These are phyloP conservation scores for Eremobia ochroleuca DNA, from an alignment of 2,888 invertebrate genomes.

Conservation along the genomic window DNA sequence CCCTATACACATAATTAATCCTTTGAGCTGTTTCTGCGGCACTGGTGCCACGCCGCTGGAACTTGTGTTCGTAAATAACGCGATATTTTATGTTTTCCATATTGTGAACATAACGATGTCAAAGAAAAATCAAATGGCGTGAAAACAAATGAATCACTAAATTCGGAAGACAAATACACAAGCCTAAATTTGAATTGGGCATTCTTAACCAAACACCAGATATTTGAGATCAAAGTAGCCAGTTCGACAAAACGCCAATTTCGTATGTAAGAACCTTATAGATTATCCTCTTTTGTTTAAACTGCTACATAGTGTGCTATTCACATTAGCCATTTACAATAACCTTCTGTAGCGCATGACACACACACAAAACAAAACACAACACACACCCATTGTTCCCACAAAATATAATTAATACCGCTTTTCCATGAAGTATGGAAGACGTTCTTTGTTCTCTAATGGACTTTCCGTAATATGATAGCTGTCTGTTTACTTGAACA, in stretches of 20 bases:
- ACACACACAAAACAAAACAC: slow-evolving; percentile 12
- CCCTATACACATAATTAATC: neutral
- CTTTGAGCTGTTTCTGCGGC: neutral
- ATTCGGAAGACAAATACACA: neutral
- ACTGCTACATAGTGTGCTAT: neutral
- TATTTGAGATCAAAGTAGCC: too few relatives aligned
- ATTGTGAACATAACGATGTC: neutral
- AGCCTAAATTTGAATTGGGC: neutral
- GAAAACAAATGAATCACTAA: neutral
- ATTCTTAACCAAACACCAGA: too few relatives aligned
- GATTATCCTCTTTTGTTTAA: neutral
- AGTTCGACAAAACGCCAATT: too few relatives aligned
- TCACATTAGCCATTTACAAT: neutral
- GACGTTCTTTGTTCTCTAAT: slow-evolving; percentile 68
- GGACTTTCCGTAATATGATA: slow-evolving; percentile 70
- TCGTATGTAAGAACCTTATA: neutral
- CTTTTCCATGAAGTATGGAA: slow-evolving; percentile 49
- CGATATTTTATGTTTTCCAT: neutral
- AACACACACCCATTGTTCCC: slow-evolving; percentile 31
- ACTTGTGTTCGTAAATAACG: neutral
- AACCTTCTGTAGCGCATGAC: neutral
- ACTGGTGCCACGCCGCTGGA: neutral
- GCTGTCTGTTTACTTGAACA: slow-evolving; percentile 60
- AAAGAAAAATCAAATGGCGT: neutral
- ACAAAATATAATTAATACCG: slow-evolving; percentile 64